Percentiles rank a stretch among this genome's conserved stretches.
phyloP scores from a whole-genome alignment of 2,113 vertebrate species.

The Poeciliopsis retropinna region DNA sequence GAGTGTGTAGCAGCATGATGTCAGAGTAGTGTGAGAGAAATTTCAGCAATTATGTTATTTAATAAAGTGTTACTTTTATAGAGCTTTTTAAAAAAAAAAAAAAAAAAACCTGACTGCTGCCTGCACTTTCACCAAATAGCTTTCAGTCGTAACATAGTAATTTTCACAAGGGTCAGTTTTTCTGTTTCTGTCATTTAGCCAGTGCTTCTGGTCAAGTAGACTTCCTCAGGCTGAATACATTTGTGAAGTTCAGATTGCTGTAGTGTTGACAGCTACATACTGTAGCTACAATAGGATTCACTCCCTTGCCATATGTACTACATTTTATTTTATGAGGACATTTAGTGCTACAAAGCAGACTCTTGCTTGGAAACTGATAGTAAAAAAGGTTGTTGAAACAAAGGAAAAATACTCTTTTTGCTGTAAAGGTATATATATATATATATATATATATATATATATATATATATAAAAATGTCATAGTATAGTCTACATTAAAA shows the following conservation, averaged over 20 bases:
- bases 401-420: neutral
- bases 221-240: slow-evolving; percentile 18
- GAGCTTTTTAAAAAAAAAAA: no score
- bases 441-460: neutral
- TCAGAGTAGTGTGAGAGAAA: slow-evolving; percentile 41
- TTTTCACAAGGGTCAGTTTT: slow-evolving; percentile 35
- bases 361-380: neutral
- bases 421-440: neutral
- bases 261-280: slow-evolving; percentile 3
- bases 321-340: neutral
- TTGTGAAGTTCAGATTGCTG: slow-evolving; percentile 3
- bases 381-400: neutral
- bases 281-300: slow-evolving; percentile 1
- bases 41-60: slow-evolving; percentile 49
- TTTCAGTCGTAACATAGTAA: slow-evolving; percentile 39
- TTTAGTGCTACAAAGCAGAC: neutral
- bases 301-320: slow-evolving; percentile 2
- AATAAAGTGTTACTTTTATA: slow-evolving; percentile 42
- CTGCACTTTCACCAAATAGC: slow-evolving; percentile 23
- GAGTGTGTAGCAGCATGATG: slow-evolving; percentile 36
- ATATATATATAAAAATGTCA: no score
- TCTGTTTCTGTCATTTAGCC: slow-evolving; percentile 33
- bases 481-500: no score
- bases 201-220: slow-evolving; percentile 11
- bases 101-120: slow-evolving; percentile 26